Percentiles rank a stretch among this genome's conserved stretches.
Conservation (phyloP, 2,113 vertebrate species). For the Podilymbus podiceps region DNA sequence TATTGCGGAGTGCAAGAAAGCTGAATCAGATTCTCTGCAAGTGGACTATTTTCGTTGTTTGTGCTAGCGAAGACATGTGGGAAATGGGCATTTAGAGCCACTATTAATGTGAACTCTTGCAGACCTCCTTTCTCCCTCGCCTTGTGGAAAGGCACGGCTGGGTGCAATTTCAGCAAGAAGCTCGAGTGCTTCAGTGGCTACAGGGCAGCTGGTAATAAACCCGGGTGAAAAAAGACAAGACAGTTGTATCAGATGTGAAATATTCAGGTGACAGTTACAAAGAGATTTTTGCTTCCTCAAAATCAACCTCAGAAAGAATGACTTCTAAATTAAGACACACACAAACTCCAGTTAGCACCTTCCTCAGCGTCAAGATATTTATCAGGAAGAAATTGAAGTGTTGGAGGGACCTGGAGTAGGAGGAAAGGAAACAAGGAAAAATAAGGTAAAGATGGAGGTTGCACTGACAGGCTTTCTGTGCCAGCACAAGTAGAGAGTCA, state of each 20-base stretch:
- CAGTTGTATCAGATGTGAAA: not conserved
- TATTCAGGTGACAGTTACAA: not conserved
- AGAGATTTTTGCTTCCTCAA: not conserved
- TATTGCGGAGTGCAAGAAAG: constrained; percentile 74
- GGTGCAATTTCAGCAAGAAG: not conserved
- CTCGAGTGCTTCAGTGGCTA: not conserved
- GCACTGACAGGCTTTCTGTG: constrained; percentile 30
- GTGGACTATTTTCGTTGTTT: constrained; percentile 61
- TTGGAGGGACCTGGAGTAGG: not conserved
- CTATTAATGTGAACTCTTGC: constrained; percentile 42
- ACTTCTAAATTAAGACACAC: not conserved
- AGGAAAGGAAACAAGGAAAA: constrained; percentile 19
- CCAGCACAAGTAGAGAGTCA: constrained; percentile 44
- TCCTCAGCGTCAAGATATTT: not conserved
- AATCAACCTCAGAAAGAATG: not conserved
- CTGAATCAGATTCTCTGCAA: constrained; percentile 72
- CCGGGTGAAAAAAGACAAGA: not conserved
- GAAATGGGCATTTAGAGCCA: constrained; percentile 62
- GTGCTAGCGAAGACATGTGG: constrained; percentile 52
- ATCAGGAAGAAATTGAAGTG: not conserved
- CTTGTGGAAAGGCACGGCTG: not conserved
- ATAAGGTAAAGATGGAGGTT: not conserved
- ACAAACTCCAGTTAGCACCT: not conserved
- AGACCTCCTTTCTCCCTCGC: not conserved
- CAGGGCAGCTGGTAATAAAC: not conserved